Base-by-base conservation (phyloP, 2,113 vertebrate genomes). In the Chrysemys picta region DNA sequence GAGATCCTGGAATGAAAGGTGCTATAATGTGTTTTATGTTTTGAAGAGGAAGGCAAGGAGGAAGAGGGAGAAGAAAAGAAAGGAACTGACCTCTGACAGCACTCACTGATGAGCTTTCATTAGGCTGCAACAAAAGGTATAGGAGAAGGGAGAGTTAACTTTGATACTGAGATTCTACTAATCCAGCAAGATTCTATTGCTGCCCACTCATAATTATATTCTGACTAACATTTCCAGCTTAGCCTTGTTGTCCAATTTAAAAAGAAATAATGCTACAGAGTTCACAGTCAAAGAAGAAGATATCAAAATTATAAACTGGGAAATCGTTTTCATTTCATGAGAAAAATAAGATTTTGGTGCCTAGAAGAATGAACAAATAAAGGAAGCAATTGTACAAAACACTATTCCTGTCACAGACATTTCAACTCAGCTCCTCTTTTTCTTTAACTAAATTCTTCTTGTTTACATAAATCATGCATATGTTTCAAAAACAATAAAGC, bases 1-100 rank as follows among this genome's bases (percentile, higher is more conserved):
- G 80, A 82, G 49, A 89, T 5, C 47, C 6, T 2, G 25, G 35
- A 86, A 65, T 1, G 8, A 45, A 94, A 80, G 72, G 89, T 3
- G 50, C 12, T 42, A 24, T 3, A 3, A 8, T 2, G 2, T 22
- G 1, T 29, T 29, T 13, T 7, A 49, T 29, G 52, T 50, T 52
- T 79, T 76, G 78, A 72, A 89, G 72, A 76, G 72, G 35, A 35
- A 69, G 62, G 62, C 62, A 65, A 65, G 31, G 38, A 42, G 22
- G 42, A 45, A 76, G 24, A 76, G 42, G 72, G 38, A 25, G 11
- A 76, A 45, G 72, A 94, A 78, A 10, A 96, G 35, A 84, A 91
- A 90, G 82, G 38, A 0, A 80, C 95, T 95, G 91, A 96, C 95
- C 91, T 96, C 83, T 54, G 47, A 93, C 45, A 85, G 76, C 42